Evolutionary conservation across 2,113 vertebrate species (phyloP).

Genomic region (Baryphthengus martii): DNA sequence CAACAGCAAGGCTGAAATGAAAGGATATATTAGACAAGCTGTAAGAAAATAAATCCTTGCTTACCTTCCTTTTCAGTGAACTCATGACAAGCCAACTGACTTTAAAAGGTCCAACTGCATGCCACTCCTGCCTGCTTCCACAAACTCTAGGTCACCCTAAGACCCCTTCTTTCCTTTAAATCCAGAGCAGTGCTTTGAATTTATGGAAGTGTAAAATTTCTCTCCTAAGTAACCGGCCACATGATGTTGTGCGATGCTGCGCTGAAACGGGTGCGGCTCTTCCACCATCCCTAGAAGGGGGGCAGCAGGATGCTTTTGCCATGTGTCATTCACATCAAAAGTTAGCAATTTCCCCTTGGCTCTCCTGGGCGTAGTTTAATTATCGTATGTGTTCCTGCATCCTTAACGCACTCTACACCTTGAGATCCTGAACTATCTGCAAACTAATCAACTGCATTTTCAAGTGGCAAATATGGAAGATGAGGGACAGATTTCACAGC

Average conservation of each 20-base stretch:
- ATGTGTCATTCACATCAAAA: not conserved
- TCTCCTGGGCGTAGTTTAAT: not conserved
- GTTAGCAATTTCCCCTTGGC: not conserved
- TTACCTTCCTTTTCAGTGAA: not conserved
- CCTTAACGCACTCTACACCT: not conserved
- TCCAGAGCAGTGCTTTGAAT: not conserved
- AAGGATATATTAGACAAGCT: not conserved
- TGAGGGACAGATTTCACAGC: not conserved
- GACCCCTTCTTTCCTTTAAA: not conserved
- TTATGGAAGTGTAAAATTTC: not conserved
- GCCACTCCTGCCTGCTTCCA: not conserved
- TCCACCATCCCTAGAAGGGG: not conserved
- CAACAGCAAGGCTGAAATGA: not conserved
- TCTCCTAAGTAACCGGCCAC: not conserved
- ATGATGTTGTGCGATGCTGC: not conserved
- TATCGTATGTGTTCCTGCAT: not conserved
- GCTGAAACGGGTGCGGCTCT: not conserved
- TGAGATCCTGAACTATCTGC: not conserved
- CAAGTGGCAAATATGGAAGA: not conserved
- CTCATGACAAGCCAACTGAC: not conserved
- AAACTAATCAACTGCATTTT: not conserved
- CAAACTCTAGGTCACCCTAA: fast-evolving
- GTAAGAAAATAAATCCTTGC: not conserved
- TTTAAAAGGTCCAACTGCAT: not conserved
- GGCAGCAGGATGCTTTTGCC: not conserved